These are phyloP conservation scores for Tautogolabrus adspersus DNA, from an alignment of 2,113 vertebrate genomes.

Conservation along the genomic window DNA sequence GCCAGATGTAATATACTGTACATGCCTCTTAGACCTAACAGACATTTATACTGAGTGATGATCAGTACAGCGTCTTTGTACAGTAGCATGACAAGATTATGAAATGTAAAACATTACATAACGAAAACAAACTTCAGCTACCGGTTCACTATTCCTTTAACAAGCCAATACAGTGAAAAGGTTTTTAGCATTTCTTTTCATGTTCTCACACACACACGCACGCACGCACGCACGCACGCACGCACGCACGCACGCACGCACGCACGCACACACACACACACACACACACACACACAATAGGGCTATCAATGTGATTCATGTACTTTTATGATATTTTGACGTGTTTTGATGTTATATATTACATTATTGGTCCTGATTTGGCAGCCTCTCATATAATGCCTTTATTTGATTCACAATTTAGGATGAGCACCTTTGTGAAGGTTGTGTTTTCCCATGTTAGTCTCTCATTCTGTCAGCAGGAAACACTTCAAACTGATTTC, in stretches of 20 bases:
- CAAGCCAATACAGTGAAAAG: too few relatives aligned
- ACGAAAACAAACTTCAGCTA: too few relatives aligned
- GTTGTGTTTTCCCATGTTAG: conserved; percentile 26
- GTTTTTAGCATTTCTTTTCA: too few relatives aligned
- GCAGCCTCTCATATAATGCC: conserved; percentile 32
- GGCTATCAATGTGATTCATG: conserved; percentile 49
- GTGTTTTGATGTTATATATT: conserved; percentile 32
- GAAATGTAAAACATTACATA: too few relatives aligned
- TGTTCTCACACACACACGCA: too few relatives aligned
- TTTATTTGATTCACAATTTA: conserved; percentile 37
- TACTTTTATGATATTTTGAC: conserved; percentile 44
- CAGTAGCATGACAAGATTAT: too few relatives aligned
- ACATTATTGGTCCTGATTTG: conserved; percentile 32
- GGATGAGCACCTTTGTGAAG: conserved; percentile 5
- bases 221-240: neutral
- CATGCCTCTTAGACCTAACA: too few relatives aligned
- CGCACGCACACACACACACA: neutral
- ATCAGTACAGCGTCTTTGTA: too few relatives aligned
- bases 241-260: neutral
- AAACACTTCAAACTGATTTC: conserved; percentile 40
- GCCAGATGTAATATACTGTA: too few relatives aligned
- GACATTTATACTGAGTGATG: too few relatives aligned
- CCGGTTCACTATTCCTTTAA: too few relatives aligned
- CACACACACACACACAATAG: neutral
- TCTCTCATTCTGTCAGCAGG: conserved; percentile 42